Evolutionary conservation across 2,797 vertebrate genomes (phyloP), one percentile per base, ranked within the genome.

Genomic region (Luscinia luscinia): DNA sequence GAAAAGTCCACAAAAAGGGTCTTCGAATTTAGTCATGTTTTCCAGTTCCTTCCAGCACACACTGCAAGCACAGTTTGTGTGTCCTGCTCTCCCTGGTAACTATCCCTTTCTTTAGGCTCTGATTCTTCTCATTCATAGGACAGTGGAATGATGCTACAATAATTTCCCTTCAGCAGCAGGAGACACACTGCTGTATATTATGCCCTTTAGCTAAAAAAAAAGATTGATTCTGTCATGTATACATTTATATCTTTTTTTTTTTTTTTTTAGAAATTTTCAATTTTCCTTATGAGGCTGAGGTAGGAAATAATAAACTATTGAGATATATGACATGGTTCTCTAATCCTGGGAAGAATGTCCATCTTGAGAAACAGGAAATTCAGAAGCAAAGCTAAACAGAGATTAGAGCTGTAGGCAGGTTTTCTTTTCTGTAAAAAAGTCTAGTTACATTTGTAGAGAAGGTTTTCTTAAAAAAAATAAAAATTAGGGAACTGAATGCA

Each of bases 141-240:
- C 30, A 78, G 54, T 36, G 82, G 85, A 92, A 93, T 68, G 87
- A 93, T 93, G 80, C 82, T 95, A 92, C 87, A 93, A 73, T 91
- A 94, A 95, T 91, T 96, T 96, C 76, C 84, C 83, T 96, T 89
- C 90, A 97, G 83, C 90, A 93, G 87, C 85, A 92, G 67, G 90
- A 96, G 83, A 88, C 81, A 87, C 75, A 26, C 61, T 81, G 93
- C 85, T 96, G 61, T 94, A 86, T 95, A 81, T 95, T 90, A 76
- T 96, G 94, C 94, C 92, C 94, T 96, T 96, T 95, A 96, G 92
- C 87, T 88, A 96, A 95, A 95, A 96, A 89, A 96, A 97, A 52
- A 8, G 12, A 30, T 93, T 77, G 95, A 96, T 96, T 97, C 94
- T 96, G 94, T 96, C 95, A 95, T 94, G 84, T 96, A 93, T 96